Evolutionary conservation across 2,888 invertebrate species (phyloP), one percentile per base, ranked within the genome.

Genomic region (Tyria jacobaeae): DNA sequence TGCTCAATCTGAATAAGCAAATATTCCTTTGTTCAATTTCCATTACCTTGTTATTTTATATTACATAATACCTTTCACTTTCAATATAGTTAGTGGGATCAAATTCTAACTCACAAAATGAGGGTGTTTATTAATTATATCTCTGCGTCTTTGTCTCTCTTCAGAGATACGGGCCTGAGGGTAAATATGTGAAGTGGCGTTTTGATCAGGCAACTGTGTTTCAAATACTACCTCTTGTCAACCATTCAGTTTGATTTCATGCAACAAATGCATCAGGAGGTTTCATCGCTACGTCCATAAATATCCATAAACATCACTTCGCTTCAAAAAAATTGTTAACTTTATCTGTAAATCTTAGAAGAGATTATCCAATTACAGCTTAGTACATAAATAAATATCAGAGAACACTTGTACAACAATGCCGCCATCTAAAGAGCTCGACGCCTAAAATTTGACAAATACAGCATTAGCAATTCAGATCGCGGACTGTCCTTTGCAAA

Each of bases 401-500:
- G 56, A 63, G 64, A 64, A 69, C 73, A 74, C 69, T 72, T 48
- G 73, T 66, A 66, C 58, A 60, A 80, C 83, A 79, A 78, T 53
- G 70, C 66, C 75, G 75, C 65, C 84, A 81, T 82, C 82, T 83
- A 84, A 62, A 49, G 55, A 49, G 55, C 57, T 51, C 63, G 66
- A 65, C 62, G 57, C 37, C 51, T 63, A 61, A 64, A 73, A 71
- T 77, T 79, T 79, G 78, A 79, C 79, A 79, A 77, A 72, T 74
- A 61, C 53, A 57, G 41, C 48, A 83, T 83, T 83, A 82, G 83
- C 82, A 83, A 76, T 83, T 80, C 84, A 80, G 78, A 83, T 82
- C 69, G 65, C 69, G 73, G 63, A 64, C 69, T 70, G 75, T 78
- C 77, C 78, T 68, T 70, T 63, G 56, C 66, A 77, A 81, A 83